These are phyloP conservation scores for Ophthalmolycus amberensis DNA, from an alignment of 2,113 vertebrate genomes.

Conservation along the genomic window DNA sequence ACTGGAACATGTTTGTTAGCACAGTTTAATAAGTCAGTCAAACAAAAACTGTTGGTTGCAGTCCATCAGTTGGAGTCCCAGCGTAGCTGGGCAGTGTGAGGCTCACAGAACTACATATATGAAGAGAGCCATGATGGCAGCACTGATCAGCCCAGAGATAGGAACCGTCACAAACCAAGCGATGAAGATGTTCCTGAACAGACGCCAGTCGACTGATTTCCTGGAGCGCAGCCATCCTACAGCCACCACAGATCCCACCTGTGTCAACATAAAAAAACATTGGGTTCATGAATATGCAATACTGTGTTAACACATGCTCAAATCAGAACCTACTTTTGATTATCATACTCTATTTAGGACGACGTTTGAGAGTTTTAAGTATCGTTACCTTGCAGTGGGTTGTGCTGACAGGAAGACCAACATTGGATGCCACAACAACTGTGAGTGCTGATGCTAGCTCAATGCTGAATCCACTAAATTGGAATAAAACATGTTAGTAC, in stretches of 20 bases:
- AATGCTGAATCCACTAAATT: slow-evolving; percentile 95
- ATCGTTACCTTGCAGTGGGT: slow-evolving; percentile 94
- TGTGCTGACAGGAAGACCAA: slow-evolving; percentile 96
- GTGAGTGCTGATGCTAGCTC: slow-evolving; percentile 95
- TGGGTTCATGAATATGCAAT: neutral
- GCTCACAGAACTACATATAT: slow-evolving; percentile 79
- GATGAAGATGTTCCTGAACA: slow-evolving; percentile 97
- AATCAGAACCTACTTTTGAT: neutral
- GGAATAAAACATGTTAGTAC: slow-evolving; percentile 5
- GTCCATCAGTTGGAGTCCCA: neutral
- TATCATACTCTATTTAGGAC: neutral
- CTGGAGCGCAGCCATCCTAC: slow-evolving; percentile 96
- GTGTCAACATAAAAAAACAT: neutral
- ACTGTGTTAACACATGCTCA: neutral
- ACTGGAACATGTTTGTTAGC: slow-evolving; percentile 2
- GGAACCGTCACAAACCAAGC: slow-evolving; percentile 98
- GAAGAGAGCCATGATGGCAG: slow-evolving; percentile 94
- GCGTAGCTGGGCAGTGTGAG: slow-evolving; percentile 30
- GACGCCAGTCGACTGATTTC: slow-evolving; percentile 95
- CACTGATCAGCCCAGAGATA: slow-evolving; percentile 93
- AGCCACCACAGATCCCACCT: slow-evolving; percentile 96
- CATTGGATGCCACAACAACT: slow-evolving; percentile 93
- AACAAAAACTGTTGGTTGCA: neutral
- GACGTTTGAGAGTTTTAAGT: neutral
- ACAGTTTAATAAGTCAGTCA: slow-evolving; percentile 17